Base-by-base conservation (phyloP, 2,797 vertebrate genomes). In the Notoglanidium macrostoma region DNA sequence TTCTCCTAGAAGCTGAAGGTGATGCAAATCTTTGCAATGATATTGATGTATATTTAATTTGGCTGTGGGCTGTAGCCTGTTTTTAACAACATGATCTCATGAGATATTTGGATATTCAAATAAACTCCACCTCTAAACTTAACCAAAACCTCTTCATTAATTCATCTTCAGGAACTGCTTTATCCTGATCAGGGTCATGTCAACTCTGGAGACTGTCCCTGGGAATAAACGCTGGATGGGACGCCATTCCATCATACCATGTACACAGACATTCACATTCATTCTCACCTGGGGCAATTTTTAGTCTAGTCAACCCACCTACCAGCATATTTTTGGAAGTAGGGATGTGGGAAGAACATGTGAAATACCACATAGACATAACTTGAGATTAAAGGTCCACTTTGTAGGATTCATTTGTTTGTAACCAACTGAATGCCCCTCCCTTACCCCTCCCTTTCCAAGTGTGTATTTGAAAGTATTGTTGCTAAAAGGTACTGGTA, bases 21-120 rank as follows among this genome's bases (percentile, higher is more conserved):
- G 26, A 82, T 82, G 40, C 15, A 82, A 82, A 82, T 51, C 40
- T 32, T 49, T 67, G 26, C 44, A 82, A 82, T 29, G 44, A 29
- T 82, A 10, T 21, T 67, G 44, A 82, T 49, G 26, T 21, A 82
- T 21, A 82, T 82, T 82, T 49, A 11, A 67, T 82, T 32, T 67
- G 14, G 10, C 51, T 51, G 26, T 29, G 61, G 61, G 44, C 44
- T 51, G 15, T 29, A 82, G 40, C 40, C 79, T 65, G 61, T 82
- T 65, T 82, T 35, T 35, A 65, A 82, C 40, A 82, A 49, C 57
- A 51, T 11, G 7, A 67, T 51, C 80, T 51, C 44, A 67, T 82
- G 44, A 65, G 59, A 65, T 80, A 6, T 40, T 81, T 82, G 77
- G 6, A 35, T 79, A 40, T 23, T 12, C 19, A 79, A 65, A 65